Evolutionary conservation across 1,140 invertebrate species (phyloP), one percentile per base, ranked within the genome.

Genomic region (Cydia splendana): DNA sequence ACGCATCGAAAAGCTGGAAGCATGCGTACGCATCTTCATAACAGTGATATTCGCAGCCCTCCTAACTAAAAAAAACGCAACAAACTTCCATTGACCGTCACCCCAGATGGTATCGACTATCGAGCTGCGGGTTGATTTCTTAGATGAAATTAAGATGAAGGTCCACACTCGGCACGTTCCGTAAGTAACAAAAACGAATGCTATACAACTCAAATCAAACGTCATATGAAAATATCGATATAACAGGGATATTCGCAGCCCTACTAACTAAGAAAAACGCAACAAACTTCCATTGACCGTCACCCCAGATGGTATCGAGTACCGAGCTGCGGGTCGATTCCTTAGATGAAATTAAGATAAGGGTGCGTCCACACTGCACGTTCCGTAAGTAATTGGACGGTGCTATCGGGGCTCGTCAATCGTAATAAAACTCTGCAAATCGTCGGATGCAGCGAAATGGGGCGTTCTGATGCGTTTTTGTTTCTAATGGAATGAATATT

Each of bases 391-490:
- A 53, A 92, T 92, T 91, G 90, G 86, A 85, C 84, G 84, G 85
- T 78, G 79, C 84, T 91, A 91, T 91, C 88, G 85, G 82, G 80
- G 77, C 74, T 80, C 83, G 82, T 88, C 84, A 84, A 89, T 90
- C 87, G 85, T 79, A 89, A 89, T 91, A 91, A 92, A 90, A 90
- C 80, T 85, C 81, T 82, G 87, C 88, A 89, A 88, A 89, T 89
- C 82, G 83, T 75, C 78, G 69, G 69, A 80, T 79, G 78, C 78
- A 77, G 13, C 15, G 15, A n/a, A 71, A 71, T 71, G 67, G 67
- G 34, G 67, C 34, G 67, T 10, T 4, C 5, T 12, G 28, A 71
- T 71, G 67, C 67, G 34, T 42, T 71, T 71, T 71, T 42, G 30
- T 38, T 71, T 42, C n/a, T 71, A 34, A 69, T 69, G 65, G 30